These are phyloP conservation scores for Paraplagusia blochii DNA, from an alignment of 2,113 vertebrate species.

Conservation along the genomic window DNA sequence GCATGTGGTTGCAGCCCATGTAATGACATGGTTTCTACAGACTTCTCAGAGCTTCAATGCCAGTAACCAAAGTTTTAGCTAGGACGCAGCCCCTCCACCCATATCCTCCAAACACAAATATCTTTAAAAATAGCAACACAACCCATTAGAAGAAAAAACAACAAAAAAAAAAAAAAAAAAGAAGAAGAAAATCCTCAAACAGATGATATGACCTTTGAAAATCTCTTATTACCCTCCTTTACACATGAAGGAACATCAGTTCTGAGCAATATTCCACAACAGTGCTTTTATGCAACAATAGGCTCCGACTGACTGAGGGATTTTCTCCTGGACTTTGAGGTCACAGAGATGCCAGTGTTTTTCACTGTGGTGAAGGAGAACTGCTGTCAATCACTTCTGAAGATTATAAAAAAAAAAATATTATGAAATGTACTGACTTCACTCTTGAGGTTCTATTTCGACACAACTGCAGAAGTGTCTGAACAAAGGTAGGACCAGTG, in stretches of 20 bases:
- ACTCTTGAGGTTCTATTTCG: too few species aligned
- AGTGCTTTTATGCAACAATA: constrained; percentile 21
- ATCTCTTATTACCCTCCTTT: constrained; percentile 54
- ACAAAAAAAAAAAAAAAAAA: too few species aligned
- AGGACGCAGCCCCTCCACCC: too few species aligned
- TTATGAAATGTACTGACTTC: too few species aligned
- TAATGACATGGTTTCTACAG: constrained; percentile 28
- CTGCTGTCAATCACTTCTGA: too few species aligned
- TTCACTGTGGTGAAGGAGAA: neutral
- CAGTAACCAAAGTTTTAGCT: constrained; percentile 57
- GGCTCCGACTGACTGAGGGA: constrained; percentile 17
- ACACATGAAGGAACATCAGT: constrained; percentile 31
- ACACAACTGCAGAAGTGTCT: too few species aligned
- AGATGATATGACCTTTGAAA: constrained; percentile 68
- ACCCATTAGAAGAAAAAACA: too few species aligned
- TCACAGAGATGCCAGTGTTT: neutral
- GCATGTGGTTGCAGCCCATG: constrained; percentile 23
- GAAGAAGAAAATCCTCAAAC: constrained; percentile 59
- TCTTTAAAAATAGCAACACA: constrained; percentile 49
- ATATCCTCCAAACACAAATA: constrained; percentile 49
- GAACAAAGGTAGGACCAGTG: too few species aligned
- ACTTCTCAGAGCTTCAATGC: constrained; percentile 37
- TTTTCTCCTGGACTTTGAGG: neutral
- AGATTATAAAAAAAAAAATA: too few species aligned
- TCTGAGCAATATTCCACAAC: constrained; percentile 45